Evolutionary conservation across 2,888 invertebrate genomes (phyloP).

Genomic region (Chesias legatella): DNA sequence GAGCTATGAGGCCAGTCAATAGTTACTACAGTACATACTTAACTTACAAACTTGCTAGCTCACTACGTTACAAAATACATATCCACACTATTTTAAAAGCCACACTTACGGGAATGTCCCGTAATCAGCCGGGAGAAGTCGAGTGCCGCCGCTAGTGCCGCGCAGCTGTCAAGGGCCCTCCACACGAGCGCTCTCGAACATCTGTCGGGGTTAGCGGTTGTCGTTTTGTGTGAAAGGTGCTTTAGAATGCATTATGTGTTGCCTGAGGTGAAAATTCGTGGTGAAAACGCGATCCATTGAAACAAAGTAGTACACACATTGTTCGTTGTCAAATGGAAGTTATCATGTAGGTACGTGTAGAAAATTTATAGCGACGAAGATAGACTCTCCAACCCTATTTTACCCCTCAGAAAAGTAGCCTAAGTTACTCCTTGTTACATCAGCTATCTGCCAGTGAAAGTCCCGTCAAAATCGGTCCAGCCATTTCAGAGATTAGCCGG

Average conservation of each 20-base stretch:
- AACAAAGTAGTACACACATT: neutral
- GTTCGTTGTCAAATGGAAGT: too few species aligned
- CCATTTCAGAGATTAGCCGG: too few species aligned
- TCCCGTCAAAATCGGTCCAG: too few species aligned
- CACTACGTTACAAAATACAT: neutral
- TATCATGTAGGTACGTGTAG: too few species aligned
- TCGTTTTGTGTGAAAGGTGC: constrained; percentile 19
- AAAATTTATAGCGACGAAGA: too few species aligned
- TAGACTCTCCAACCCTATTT: too few species aligned
- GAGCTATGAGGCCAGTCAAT: too few species aligned
- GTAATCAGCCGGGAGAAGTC: constrained; percentile 42
- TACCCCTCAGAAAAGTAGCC: too few species aligned
- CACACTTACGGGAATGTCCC: constrained; percentile 16
- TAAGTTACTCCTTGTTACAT: too few species aligned
- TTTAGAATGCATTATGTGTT: constrained; percentile 19
- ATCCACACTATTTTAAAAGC: constrained; percentile 8
- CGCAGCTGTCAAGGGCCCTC: constrained; percentile 48
- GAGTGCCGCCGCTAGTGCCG: constrained; percentile 38
- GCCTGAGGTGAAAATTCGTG: constrained; percentile 3
- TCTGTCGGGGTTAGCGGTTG: constrained; percentile 48
- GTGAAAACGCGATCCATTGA: neutral
- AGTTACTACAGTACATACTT: too few species aligned
- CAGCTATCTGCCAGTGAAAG: too few species aligned
- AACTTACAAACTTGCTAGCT: too few species aligned
- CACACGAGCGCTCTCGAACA: constrained; percentile 56